Evolutionary conservation across 2,797 vertebrate genomes (phyloP).

Genomic region (Cichlasoma orientale): DNA sequence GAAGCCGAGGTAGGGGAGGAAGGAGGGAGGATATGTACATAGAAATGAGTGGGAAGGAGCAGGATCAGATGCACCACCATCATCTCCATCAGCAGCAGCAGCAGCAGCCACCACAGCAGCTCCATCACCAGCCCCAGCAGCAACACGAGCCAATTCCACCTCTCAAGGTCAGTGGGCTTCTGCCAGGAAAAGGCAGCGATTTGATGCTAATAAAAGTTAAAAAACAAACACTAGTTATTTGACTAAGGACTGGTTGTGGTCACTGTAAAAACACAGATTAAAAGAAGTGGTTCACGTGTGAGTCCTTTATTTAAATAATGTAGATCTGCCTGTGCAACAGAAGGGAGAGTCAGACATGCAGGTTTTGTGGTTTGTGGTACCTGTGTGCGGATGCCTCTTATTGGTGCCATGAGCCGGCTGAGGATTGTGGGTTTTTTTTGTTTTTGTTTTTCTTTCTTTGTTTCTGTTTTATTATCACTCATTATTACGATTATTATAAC

Average conservation of each 20-base stretch:
- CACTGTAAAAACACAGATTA: not conserved
- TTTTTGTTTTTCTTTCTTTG: not conserved
- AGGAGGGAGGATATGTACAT: conserved; percentile 85
- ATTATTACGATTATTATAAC: not conserved
- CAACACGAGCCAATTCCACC: conserved; percentile 86
- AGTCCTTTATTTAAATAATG: not conserved
- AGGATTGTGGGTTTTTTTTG: not conserved
- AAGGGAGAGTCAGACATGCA: not conserved
- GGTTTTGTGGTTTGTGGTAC: not conserved
- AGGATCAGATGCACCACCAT: conserved; percentile 78
- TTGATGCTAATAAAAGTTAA: not conserved
- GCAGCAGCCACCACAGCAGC: conserved; percentile 63
- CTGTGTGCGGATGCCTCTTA: not conserved
- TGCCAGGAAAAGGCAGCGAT: not conserved
- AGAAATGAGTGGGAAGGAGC: conserved; percentile 81
- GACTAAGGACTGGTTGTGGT: not conserved
- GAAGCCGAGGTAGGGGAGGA: conserved; percentile 84
- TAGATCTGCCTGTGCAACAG: not conserved
- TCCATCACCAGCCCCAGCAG: conserved; percentile 78
- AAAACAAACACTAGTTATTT: not conserved
- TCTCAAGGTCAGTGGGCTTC: conserved; percentile 86
- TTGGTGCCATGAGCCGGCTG: not conserved
- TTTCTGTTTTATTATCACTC: not conserved
- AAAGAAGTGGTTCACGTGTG: not conserved
- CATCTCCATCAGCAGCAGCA: conserved; percentile 74